A percentile compares a stretch with the other conserved stretches of the same genome.
phyloP scores from a whole-genome alignment of 2,797 vertebrate species.

The Crax fasciolata region DNA sequence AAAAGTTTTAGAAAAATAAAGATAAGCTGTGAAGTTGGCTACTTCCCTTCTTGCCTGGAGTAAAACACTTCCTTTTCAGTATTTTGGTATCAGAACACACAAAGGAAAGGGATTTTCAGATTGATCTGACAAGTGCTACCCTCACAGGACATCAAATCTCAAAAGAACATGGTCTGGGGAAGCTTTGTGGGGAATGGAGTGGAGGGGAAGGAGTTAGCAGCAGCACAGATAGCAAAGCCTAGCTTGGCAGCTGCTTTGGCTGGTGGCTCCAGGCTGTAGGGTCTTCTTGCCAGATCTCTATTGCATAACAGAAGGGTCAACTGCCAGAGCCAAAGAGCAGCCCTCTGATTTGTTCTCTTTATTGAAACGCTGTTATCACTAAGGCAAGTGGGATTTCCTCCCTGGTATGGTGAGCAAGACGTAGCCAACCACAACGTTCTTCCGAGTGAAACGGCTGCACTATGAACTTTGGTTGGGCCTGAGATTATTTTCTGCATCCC shows the following conservation, averaged over 20 bases:
- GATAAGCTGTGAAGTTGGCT: not conserved
- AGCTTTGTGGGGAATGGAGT: not conserved
- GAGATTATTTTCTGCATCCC: not conserved
- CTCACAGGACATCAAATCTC: not conserved
- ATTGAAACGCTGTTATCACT: not conserved
- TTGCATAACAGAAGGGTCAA: not conserved
- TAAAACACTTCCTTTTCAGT: not conserved
- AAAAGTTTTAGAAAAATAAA: not conserved
- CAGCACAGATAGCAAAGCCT: not conserved
- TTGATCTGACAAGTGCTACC: not conserved
- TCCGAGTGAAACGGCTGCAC: not conserved
- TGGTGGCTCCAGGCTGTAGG: not conserved
- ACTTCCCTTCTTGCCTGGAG: not conserved
- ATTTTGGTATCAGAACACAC: not conserved
- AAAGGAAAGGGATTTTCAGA: not conserved
- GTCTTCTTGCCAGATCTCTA: not conserved
- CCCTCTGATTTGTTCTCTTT: not conserved
- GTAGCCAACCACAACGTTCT: not conserved
- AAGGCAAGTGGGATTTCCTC: not conserved
- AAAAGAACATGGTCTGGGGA: not conserved
- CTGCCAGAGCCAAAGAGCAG: not conserved
- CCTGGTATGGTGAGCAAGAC: not conserved
- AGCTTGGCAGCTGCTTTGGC: not conserved
- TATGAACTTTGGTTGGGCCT: not conserved
- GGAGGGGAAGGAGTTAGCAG: not conserved